Evolutionary conservation across 2,113 vertebrate species (phyloP).

Genomic region (Riparia riparia): DNA sequence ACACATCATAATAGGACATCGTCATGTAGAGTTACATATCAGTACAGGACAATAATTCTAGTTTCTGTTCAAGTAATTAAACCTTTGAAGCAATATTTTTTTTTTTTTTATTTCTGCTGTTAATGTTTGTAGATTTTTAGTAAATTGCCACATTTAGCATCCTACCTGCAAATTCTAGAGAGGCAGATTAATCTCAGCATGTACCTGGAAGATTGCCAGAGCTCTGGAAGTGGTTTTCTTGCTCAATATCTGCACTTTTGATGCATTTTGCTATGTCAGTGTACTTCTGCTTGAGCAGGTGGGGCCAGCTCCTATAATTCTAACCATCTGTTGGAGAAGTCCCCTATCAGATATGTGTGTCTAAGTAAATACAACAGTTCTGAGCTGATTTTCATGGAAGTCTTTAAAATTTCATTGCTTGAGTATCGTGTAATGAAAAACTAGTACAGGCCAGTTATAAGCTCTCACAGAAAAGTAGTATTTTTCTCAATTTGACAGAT

Average conservation of each 20-base stretch:
- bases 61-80: not conserved
- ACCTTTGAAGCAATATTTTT: not conserved
- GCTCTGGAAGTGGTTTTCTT: not conserved
- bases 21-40: not conserved
- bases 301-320: not conserved
- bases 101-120: not conserved
- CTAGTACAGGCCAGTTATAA: not conserved
- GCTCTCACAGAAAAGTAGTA: not conserved
- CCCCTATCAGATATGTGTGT: not conserved
- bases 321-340: not conserved
- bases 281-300: accelerated
- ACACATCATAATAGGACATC: not conserved
- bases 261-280: not conserved
- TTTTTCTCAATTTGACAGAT: not conserved
- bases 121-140: not conserved
- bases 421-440: not conserved
- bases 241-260: not conserved
- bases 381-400: not conserved
- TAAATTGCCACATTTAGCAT: not conserved
- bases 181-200: not conserved
- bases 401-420: not conserved
- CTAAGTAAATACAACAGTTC: not conserved
- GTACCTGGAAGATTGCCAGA: not conserved
- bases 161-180: not conserved
- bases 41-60: not conserved